Conservation (phyloP, 2,797 vertebrate species). For the Chelonia mydas region DNA sequence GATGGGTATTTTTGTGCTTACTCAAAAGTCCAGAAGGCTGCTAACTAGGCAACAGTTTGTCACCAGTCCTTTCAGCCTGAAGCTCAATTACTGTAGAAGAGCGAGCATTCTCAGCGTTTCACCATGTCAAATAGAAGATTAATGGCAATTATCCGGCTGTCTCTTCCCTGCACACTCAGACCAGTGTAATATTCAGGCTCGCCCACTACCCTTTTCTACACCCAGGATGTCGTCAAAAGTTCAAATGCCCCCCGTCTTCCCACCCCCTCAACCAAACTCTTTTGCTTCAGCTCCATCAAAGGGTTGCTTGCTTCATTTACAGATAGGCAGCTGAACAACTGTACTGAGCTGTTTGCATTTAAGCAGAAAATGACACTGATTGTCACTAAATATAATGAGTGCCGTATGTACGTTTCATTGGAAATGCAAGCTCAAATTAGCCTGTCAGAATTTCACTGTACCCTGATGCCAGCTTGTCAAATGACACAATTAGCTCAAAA, state of each 20-base stretch:
- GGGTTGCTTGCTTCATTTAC: conserved; percentile 5
- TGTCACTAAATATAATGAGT: conserved; percentile 80
- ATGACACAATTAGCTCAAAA: conserved; percentile 78
- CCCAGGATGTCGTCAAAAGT: neutral
- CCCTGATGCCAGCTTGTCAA: conserved; percentile 73
- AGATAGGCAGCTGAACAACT: conserved; percentile 48
- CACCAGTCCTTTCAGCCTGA: neutral
- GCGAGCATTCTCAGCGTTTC: neutral
- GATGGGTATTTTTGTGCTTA: neutral
- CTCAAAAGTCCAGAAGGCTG: neutral
- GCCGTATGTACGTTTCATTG: conserved; percentile 67
- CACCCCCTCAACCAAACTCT: neutral
- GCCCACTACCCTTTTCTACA: neutral
- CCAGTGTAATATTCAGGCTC: neutral
- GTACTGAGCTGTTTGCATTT: conserved; percentile 64
- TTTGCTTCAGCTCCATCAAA: conserved; percentile 10
- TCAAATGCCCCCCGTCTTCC: neutral
- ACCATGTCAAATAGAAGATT: neutral
- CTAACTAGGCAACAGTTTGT: neutral
- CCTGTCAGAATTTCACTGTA: conserved; percentile 78
- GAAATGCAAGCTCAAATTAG: conserved; percentile 79
- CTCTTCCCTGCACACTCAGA: neutral
- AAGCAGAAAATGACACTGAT: conserved; percentile 78
- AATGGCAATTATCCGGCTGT: neutral
- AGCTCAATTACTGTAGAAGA: neutral